A percentile compares a stretch with the other conserved stretches of the same genome.
Conservation (phyloP, 2,113 vertebrate species). For the Oreocharis arfaki region DNA sequence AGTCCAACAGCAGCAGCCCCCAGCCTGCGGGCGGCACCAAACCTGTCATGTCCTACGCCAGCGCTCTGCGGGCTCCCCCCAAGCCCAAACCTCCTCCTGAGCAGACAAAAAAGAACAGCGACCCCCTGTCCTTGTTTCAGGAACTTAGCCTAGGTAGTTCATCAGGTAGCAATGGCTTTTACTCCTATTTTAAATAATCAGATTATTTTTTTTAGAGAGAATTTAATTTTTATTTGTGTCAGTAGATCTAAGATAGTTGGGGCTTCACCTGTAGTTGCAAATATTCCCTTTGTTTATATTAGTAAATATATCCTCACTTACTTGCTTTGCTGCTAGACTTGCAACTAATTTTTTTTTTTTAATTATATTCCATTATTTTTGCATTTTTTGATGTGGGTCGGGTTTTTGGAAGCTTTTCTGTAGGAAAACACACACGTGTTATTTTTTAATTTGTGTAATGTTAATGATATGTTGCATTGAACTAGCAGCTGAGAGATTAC, state of each 20-base stretch:
- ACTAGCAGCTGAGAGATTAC: slow-evolving; percentile 79
- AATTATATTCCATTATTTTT: slow-evolving; percentile 78
- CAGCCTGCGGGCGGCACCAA: slow-evolving; percentile 77
- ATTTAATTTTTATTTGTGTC: slow-evolving; percentile 86
- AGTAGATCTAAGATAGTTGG: slow-evolving; percentile 75
- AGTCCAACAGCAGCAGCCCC: slow-evolving; percentile 73
- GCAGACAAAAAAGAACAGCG: slow-evolving; percentile 95
- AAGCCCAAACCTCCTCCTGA: slow-evolving; percentile 93
- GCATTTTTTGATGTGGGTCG: slow-evolving; percentile 76
- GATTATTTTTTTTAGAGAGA: slow-evolving; percentile 82
- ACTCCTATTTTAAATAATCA: slow-evolving; percentile 99
- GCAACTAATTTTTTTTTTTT: slow-evolving; percentile 78
- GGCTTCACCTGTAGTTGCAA: slow-evolving; percentile 74
- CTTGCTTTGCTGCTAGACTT: slow-evolving; percentile 82
- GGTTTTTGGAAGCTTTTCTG: slow-evolving; percentile 76
- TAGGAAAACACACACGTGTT: slow-evolving; percentile 68
- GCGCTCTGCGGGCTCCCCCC: slow-evolving; percentile 92
- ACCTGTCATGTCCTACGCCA: slow-evolving; percentile 95
- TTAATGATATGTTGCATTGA: slow-evolving; percentile 77
- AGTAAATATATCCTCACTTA: slow-evolving; percentile 76
- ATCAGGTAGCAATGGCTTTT: slow-evolving; percentile 98
- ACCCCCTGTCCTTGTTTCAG: slow-evolving; percentile 95
- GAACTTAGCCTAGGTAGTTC: slow-evolving; percentile 98
- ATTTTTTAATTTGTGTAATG: slow-evolving; percentile 78
- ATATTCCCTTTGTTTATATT: slow-evolving; percentile 74